These are phyloP conservation scores for Nautilus pompilius DNA, from an alignment of 1,140 invertebrate species.

Conservation along the genomic window DNA sequence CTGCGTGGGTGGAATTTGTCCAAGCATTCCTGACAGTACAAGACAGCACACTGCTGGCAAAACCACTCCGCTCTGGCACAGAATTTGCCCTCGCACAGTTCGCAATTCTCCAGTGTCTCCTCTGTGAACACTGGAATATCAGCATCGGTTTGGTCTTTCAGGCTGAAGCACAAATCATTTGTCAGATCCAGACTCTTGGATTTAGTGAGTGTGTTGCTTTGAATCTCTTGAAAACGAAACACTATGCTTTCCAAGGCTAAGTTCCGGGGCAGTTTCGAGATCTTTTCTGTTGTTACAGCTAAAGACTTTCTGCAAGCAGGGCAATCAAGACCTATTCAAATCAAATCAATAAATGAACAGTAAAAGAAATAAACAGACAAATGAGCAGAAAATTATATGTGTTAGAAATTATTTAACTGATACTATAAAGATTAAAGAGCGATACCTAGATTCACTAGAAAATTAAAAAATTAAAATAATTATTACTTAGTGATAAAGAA, in stretches of 20 bases:
- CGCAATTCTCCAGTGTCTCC: conserved; percentile 62
- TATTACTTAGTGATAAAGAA: too few relatives aligned
- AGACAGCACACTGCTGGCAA: conserved; percentile 91
- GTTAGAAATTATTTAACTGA: too few relatives aligned
- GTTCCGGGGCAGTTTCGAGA: conserved; percentile 71
- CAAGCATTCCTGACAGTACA: conserved; percentile 86
- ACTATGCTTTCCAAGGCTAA: conserved; percentile 89
- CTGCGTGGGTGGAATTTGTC: conserved; percentile 60
- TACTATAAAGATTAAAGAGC: too few relatives aligned
- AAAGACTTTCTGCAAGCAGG: conserved; percentile 39
- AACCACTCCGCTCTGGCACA: conserved; percentile 78
- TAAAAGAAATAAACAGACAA: too few relatives aligned
- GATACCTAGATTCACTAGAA: too few relatives aligned
- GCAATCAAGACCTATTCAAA: conserved; percentile 43
- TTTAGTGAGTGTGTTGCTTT: conserved; percentile 31
- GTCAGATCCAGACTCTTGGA: conserved; percentile 24
- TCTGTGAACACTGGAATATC: conserved; percentile 23
- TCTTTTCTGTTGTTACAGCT: conserved; percentile 22
- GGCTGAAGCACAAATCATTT: conserved; percentile 5
- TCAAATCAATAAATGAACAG: too few relatives aligned
- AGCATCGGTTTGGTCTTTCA: conserved; percentile 7
- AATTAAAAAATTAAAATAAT: too few relatives aligned
- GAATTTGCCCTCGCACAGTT: conserved; percentile 79
- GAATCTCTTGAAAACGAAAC: conserved; percentile 70
- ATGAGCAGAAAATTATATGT: too few relatives aligned